Conservation (phyloP, 2,888 invertebrate species). For the Cheilosia impressa region DNA sequence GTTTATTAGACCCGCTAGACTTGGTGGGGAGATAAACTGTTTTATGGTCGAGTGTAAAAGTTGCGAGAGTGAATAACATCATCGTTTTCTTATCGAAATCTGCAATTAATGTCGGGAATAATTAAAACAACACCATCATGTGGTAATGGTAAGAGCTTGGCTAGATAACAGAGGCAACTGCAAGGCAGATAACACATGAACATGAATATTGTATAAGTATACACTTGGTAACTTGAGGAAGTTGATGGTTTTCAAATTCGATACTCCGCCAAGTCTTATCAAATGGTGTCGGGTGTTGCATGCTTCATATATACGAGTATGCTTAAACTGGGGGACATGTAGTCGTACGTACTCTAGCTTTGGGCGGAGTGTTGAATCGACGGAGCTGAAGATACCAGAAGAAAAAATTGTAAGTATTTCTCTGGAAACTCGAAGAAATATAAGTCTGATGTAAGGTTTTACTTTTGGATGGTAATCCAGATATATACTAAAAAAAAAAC, state of each 20-base stretch:
- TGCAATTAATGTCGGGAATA: constrained; percentile 25
- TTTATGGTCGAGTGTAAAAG: background rate
- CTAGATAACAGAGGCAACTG: constrained; percentile 29
- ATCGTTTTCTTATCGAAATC: constrained; percentile 22
- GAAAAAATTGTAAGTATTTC: no score
- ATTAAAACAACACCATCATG: constrained; percentile 13
- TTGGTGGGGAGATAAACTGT: background rate
- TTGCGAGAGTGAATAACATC: background rate
- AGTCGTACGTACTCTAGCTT: no score
- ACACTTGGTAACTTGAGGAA: background rate
- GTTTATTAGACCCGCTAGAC: background rate
- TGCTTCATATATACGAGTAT: no score
- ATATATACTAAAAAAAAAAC: no score
- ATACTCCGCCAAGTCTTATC: constrained; percentile 1
- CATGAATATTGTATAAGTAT: background rate
- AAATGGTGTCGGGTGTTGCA: background rate
- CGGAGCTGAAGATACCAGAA: no score
- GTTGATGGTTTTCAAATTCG: background rate
- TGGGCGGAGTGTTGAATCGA: no score
- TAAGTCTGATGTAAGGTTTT: no score
- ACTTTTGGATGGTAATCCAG: no score
- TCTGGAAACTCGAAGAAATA: no score
- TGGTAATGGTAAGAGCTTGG: background rate
- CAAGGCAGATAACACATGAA: constrained; percentile 15
- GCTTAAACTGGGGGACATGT: no score